phyloP scores from a whole-genome alignment of 2,797 vertebrate species.

The Erpetoichthys calabaricus region DNA sequence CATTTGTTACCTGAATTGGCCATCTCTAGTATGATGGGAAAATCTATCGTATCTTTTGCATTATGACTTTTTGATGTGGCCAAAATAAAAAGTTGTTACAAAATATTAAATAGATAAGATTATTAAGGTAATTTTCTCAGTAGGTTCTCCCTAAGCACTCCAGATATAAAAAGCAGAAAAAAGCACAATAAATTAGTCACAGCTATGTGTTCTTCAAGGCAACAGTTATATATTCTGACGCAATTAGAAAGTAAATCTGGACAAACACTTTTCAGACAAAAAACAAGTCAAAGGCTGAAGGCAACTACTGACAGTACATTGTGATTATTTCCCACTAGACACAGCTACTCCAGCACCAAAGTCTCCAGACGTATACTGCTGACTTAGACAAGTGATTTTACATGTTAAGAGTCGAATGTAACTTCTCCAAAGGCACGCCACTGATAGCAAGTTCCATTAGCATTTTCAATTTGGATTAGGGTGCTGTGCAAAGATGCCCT shows the following conservation, averaged over 20 bases:
- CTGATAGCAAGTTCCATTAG: conserved; percentile 51
- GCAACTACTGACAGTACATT: conserved; percentile 20
- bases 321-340: conserved; percentile 31
- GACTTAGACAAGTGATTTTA: conserved; percentile 54
- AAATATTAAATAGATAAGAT: no score
- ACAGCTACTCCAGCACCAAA: conserved; percentile 38
- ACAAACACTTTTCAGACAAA: conserved; percentile 2
- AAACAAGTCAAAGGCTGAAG: conserved; percentile 16
- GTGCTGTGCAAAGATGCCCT: conserved; percentile 50
- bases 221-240: not conserved
- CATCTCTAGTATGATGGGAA: no score
- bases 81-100: no score
- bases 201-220: no score
- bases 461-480: conserved; percentile 52
- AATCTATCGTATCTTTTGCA: no score
- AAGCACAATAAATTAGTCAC: no score
- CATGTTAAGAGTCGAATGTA: conserved; percentile 38
- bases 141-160: no score
- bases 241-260: conserved; percentile 4
- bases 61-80: no score
- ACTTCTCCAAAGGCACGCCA: conserved; percentile 32
- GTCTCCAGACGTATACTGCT: conserved; percentile 37
- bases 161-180: no score
- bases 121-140: no score
- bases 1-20: no score